phyloP scores from a whole-genome alignment of 1,140 invertebrate species.

The Drosophila ambigua region DNA sequence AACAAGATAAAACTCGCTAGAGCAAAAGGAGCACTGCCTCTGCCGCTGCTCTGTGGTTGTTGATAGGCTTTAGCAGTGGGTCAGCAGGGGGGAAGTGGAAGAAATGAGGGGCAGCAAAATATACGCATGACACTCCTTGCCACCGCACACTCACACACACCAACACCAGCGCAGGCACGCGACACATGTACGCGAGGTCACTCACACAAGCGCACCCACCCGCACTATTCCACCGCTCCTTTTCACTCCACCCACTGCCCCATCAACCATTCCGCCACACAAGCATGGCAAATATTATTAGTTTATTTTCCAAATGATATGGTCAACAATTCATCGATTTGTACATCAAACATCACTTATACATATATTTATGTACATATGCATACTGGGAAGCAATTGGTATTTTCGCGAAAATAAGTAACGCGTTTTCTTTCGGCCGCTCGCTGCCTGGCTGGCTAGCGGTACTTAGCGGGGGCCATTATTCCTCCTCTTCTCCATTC shows the following conservation, averaged over 20 bases:
- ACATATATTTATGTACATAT: constrained; percentile 15
- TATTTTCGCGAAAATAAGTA: constrained; percentile 58
- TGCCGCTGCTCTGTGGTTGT: constrained; percentile 45
- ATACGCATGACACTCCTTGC: constrained; percentile 81
- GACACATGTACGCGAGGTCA: constrained; percentile 75
- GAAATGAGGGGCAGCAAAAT: constrained; percentile 52
- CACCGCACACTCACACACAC: constrained; percentile 54
- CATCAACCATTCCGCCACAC: constrained; percentile 9
- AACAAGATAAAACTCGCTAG: constrained; percentile 80
- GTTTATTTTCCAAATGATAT: constrained; percentile 66
- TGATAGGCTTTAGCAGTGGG: constrained; percentile 35
- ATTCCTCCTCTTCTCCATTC: constrained; percentile 57
- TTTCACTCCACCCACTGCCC: constrained; percentile 8
- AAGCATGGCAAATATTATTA: constrained; percentile 66
- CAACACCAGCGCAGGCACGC: constrained; percentile 54
- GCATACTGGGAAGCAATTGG: constrained; percentile 38
- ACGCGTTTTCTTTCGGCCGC: constrained; percentile 49
- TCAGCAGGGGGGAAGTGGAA: constrained; percentile 1
- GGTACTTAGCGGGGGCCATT: constrained; percentile 19
- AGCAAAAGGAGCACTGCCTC: constrained; percentile 65
- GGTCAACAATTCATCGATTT: constrained; percentile 55
- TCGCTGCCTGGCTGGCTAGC: constrained; percentile 20
- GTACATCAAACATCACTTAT: constrained; percentile 39
- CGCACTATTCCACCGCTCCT: constrained; percentile 18
- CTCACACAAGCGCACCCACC: constrained; percentile 62